A percentile compares a stretch with the other conserved stretches of the same genome.
Conservation (phyloP, 92 coral and sea anemone genomes). For the Galaxea fascicularis region DNA sequence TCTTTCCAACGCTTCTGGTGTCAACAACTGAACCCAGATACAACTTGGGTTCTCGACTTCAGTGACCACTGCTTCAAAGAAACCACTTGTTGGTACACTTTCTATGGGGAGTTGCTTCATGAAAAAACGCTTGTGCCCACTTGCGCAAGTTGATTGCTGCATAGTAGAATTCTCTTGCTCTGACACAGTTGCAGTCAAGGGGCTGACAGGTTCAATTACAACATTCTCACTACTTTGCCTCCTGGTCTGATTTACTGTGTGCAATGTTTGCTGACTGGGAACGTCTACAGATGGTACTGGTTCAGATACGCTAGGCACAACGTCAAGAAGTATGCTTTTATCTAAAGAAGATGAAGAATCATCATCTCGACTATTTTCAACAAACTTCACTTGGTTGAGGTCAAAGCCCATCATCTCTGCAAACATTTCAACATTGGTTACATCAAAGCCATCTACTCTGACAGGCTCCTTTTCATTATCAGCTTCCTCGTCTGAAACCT, state of each 20-base stretch:
- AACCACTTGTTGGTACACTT: constrained; percentile 41
- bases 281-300: not conserved
- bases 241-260: not conserved
- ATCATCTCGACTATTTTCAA: constrained; percentile 6
- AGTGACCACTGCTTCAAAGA: constrained; percentile 71
- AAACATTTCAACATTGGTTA: constrained; percentile 65
- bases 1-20: constrained; percentile 62
- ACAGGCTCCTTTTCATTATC: constrained; percentile 3
- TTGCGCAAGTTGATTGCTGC: not conserved
- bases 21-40: constrained; percentile 80
- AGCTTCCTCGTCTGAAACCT: not conserved
- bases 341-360: constrained; percentile 22
- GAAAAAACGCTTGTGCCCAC: constrained; percentile 55
- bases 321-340: not conserved
- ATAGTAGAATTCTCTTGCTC: not conserved
- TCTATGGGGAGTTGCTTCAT: constrained; percentile 70
- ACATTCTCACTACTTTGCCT: not conserved
- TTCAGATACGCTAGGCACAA: not conserved
- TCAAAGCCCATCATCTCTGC: constrained; percentile 63
- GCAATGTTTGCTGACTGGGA: not conserved
- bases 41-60: constrained; percentile 75
- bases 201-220: not conserved
- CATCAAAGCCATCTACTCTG: constrained; percentile 45
- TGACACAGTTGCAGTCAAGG: not conserved
- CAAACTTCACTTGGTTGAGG: constrained; percentile 12